Evolutionary conservation across 2,888 invertebrate species (phyloP).

Genomic region (Troides helena): DNA sequence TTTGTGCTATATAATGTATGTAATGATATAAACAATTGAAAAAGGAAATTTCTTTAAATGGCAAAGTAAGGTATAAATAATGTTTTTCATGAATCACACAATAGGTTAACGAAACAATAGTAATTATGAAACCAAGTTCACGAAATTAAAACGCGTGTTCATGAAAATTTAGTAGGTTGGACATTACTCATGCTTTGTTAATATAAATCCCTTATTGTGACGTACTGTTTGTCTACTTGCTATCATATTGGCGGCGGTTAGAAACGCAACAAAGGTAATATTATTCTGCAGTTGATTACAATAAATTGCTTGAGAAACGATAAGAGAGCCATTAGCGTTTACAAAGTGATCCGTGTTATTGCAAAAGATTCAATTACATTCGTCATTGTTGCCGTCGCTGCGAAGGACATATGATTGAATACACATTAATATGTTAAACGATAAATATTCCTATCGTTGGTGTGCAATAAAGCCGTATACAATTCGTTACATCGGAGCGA

Average conservation of each 20-base stretch:
- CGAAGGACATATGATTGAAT: constrained; percentile 32
- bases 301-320: constrained; percentile 39
- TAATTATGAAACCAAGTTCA: constrained; percentile 62
- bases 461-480: constrained; percentile 45
- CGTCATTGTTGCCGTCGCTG: constrained; percentile 33
- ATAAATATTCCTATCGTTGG: constrained; percentile 46
- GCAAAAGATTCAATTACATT: constrained; percentile 40
- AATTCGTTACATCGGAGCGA: constrained; percentile 55
- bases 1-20: too few relatives aligned
- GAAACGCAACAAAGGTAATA: constrained; percentile 3
- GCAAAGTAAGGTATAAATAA: constrained; percentile 1
- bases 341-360: constrained; percentile 42
- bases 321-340: constrained; percentile 35
- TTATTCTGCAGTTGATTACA: constrained; percentile 22
- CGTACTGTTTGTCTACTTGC: constrained; percentile 1
- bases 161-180: constrained; percentile 56
- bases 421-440: constrained; percentile 37
- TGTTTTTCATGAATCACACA: constrained; percentile 52
- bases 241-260: too few relatives aligned
- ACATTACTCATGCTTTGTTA: constrained; percentile 55
- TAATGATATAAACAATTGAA: too few relatives aligned
- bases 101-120: constrained; percentile 54
- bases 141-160: constrained; percentile 57
- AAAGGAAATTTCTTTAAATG: too few relatives aligned
- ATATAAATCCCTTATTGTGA: constrained; percentile 38